Evolutionary conservation across 2,113 vertebrate species (phyloP).

Genomic region (Echinops telfairi): DNA sequence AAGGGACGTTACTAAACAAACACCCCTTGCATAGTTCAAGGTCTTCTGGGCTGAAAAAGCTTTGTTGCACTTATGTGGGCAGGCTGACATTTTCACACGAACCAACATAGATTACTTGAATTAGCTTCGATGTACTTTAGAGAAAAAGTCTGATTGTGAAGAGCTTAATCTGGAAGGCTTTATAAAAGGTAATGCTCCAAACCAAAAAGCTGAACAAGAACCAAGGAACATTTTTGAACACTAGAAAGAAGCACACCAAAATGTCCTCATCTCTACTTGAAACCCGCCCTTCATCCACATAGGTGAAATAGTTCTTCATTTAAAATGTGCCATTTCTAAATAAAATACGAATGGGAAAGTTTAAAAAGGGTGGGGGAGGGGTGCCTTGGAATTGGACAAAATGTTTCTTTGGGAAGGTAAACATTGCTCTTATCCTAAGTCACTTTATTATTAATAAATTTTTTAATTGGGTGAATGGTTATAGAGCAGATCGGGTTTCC

Average conservation of each 20-base stretch:
- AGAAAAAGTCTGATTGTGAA: background rate
- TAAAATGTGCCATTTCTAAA: slow-evolving; percentile 19
- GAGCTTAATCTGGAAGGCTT: background rate
- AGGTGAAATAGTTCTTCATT: background rate
- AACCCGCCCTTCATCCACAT: background rate
- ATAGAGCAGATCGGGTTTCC: no score
- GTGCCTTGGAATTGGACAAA: no score
- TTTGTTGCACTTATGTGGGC: background rate
- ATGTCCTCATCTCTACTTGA: background rate
- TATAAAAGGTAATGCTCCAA: background rate
- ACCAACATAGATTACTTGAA: background rate
- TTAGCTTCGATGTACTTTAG: background rate
- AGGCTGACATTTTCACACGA: slow-evolving; percentile 9
- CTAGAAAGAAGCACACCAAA: background rate
- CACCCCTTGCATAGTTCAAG: background rate
- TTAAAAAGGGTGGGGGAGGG: no score
- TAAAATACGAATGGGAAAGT: background rate
- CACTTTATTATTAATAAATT: no score
- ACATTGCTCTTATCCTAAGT: no score
- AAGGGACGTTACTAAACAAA: slow-evolving; percentile 23
- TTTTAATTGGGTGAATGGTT: no score
- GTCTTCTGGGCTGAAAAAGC: no score
- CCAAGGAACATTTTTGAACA: background rate
- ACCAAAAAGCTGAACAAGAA: background rate
- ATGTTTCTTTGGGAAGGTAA: no score